Evolutionary conservation across 2,888 invertebrate species (phyloP).

Genomic region (Netelia fuscicornis): DNA sequence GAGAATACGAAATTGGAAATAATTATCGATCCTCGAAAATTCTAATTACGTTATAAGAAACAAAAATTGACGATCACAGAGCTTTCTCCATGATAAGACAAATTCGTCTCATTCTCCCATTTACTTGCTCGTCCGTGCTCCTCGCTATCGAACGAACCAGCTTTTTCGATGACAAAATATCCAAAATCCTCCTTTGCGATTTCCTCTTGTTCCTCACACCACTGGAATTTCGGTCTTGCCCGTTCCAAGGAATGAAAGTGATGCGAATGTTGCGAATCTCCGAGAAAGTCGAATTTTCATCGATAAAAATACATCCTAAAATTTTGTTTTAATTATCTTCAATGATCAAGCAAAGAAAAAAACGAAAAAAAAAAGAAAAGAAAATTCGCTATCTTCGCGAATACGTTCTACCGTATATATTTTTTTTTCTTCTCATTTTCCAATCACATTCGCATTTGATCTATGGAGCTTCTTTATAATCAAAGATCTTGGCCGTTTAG

Average conservation of each 20-base stretch:
- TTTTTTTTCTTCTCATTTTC: conserved; percentile 1
- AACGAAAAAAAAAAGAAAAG: conserved; percentile 26
- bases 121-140: not conserved
- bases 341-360: not conserved
- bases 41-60: not conserved
- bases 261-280: conserved; percentile 46
- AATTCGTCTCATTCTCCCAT: conserved; percentile 1
- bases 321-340: not conserved
- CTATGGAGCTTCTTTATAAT: conserved; percentile 1
- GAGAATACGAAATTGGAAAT: not conserved
- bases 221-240: not conserved
- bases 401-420: not conserved
- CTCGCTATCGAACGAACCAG: conserved; percentile 4
- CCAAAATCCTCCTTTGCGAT: conserved; percentile 4
- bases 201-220: not conserved
- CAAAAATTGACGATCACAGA: not conserved
- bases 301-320: not conserved
- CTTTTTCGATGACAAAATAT: conserved; percentile 22
- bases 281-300: conserved; percentile 45
- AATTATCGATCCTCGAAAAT: not conserved
- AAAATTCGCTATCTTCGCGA: conserved; percentile 6
- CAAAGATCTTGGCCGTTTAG: conserved; percentile 6
- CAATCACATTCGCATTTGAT: conserved; percentile 21
- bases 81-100: conserved; percentile 7
- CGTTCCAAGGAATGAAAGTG: conserved; percentile 47